phyloP scores from a whole-genome alignment of 2,797 vertebrate species.

The Streptopelia turtur region DNA sequence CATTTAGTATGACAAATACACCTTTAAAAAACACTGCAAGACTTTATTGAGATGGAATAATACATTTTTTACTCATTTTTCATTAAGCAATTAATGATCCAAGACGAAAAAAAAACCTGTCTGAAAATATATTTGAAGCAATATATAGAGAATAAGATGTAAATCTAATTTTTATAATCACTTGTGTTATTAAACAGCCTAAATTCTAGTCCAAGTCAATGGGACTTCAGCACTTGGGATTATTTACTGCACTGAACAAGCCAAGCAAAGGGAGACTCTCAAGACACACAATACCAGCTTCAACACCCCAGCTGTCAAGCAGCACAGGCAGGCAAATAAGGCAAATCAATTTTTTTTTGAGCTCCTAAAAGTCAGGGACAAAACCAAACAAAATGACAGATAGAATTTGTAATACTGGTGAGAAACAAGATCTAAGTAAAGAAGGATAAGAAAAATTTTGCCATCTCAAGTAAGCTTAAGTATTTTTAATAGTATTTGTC shows the following conservation, averaged over 20 bases:
- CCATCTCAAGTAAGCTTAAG: neutral
- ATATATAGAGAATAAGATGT: neutral
- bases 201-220: neutral
- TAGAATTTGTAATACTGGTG: neutral
- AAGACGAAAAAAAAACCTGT: neutral
- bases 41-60: neutral
- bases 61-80: neutral
- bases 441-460: neutral
- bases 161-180: neutral
- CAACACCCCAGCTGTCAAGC: neutral
- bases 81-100: neutral
- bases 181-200: neutral
- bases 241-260: neutral
- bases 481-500: neutral
- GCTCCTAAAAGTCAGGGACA: neutral
- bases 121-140: neutral
- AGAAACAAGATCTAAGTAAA: neutral
- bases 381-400: neutral
- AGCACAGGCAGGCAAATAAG: neutral
- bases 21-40: neutral
- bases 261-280: neutral
- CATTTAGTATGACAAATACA: neutral
- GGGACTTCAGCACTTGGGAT: neutral
- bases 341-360: neutral
- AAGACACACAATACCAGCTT: neutral